Evolutionary conservation across 2,113 vertebrate genomes (phyloP), one percentile per base, ranked within the genome.

Genomic region (Prochilodus magdalenae): DNA sequence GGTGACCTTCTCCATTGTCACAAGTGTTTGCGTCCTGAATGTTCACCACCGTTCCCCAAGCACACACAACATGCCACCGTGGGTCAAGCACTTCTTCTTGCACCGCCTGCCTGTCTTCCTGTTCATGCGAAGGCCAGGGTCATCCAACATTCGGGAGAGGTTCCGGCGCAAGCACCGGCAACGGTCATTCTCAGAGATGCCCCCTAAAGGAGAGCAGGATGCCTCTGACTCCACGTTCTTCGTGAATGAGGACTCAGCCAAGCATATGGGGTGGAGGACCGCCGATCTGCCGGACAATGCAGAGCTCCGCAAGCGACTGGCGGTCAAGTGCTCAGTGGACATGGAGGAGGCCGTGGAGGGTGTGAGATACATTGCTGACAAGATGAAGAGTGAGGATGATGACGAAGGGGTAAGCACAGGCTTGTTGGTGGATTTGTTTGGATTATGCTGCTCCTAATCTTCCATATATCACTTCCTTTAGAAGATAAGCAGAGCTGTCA

Each of bases 1-100:
- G 84, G 94, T 95, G 71, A 95, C 94, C 75, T 95, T 95, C 87
- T 95, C 94, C 80, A 95, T 95, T 10, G 94, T 95, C 80, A 95
- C 94, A 74, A 95, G 94, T 0, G 94, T 95, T 82, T 95, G 94
- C 2, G 92, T 94, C 55, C 93, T 95, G 65, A 95, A 95, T 13
- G 88, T 95, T 5, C 93, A 95, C 84, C 94, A 95, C 81, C 94
- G 94, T 63, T 94, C 94, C 3, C 94, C 94, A 0, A 95, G 92
- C 72, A 95, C 94, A 0, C 94, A 95, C 89, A 93, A 90, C 75
- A 95, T 95, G 94, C 94, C 94, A 16, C 71, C 81, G 0, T 95
- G 94, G 94, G 94, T 95, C 71, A 93, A 93, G 49, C 89, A 86
- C 4, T 70, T 94, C 83, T 95, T 95, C 87, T 81, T 95, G 29